phyloP scores from a whole-genome alignment of 1,140 invertebrate species.

The Heliothis virescens region DNA sequence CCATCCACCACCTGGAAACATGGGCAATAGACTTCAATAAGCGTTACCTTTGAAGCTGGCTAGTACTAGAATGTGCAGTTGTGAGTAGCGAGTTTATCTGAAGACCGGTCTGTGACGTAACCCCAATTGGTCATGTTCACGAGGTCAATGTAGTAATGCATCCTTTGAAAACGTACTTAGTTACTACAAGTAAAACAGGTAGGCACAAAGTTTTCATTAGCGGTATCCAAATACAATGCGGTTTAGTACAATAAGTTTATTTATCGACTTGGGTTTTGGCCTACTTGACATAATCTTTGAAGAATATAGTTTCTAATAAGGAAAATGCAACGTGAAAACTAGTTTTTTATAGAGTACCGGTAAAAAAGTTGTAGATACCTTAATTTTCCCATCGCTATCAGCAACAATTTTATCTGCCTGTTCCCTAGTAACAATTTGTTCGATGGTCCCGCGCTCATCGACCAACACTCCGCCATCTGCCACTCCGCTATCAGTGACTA shows the following conservation, averaged over 20 bases:
- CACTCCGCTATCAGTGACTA: constrained; percentile 77
- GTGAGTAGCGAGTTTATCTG: neutral
- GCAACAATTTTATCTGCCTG: constrained; percentile 81
- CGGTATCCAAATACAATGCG: too few species aligned
- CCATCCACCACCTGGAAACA: constrained; percentile 87
- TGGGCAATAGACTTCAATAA: constrained; percentile 9
- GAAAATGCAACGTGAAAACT: neutral
- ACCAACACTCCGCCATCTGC: constrained; percentile 77
- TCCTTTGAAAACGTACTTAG: neutral
- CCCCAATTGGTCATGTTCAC: neutral
- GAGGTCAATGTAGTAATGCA: neutral
- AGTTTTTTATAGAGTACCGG: neutral
- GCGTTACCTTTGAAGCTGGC: neutral
- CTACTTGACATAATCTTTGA: too few species aligned
- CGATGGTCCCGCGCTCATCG: constrained; percentile 73
- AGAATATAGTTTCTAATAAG: neutral
- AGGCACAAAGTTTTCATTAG: too few species aligned
- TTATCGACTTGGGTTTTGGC: too few species aligned
- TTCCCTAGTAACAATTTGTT: constrained; percentile 72
- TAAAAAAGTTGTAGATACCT: constrained; percentile 64
- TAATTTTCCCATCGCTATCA: constrained; percentile 77
- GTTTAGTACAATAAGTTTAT: too few species aligned
- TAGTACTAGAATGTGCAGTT: neutral
- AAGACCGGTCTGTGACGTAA: constrained; percentile 18
- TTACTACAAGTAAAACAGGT: too few species aligned